Evolutionary conservation across 2,797 vertebrate species (phyloP), one percentile per base, ranked within the genome.

Genomic region (Graptemys geographica): DNA sequence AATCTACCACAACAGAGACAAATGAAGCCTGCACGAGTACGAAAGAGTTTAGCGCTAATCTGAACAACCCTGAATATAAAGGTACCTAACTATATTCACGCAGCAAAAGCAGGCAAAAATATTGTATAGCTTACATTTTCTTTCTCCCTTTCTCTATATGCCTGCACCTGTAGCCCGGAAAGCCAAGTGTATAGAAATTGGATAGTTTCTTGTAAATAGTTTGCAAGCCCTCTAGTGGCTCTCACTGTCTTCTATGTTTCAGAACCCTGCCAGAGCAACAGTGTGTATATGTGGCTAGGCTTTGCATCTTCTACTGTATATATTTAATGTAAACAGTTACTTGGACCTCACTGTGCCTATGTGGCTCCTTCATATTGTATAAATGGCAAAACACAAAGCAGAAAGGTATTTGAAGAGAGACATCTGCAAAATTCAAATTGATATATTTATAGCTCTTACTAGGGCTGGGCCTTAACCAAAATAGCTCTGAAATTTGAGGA

Each of bases 131-230:
- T 57, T 65, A 65, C 33, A 65, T 19, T 65, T 65, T 65, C 15
- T 65, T 4, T 19, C 33, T 18, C 2, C 5, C 6, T 81, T 85
- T 19, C 11, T 44, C 12, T 55, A 4, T 18, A 7, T 0, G 0
- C 84, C 51, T 52, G 33, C 74, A 88, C 81, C 44, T 79, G 81
- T 56, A 81, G 51, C 28, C 25, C n/a, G 55, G 69, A 41, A 79
- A 7, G 2, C 27, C 11, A 23, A 76, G 8, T 31, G 23, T 33
- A 12, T 8, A n/a, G 28, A 19, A 69, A 69, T 69, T 37, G 18
- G 65, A 37, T 69, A 37, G 65, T 6, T 79, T 81, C 37, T 23
- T 87, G 84, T 74, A 55, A 53, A 51, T 11, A 84, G 11, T 0
- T 57, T 86, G 52, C 33, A 12, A n/a, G 51, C 5, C 62, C 11